Percentiles rank a stretch among this genome's conserved stretches.
Evolutionary conservation across 2,888 invertebrate genomes (phyloP).

Genomic region (Epinotia bilunana): DNA sequence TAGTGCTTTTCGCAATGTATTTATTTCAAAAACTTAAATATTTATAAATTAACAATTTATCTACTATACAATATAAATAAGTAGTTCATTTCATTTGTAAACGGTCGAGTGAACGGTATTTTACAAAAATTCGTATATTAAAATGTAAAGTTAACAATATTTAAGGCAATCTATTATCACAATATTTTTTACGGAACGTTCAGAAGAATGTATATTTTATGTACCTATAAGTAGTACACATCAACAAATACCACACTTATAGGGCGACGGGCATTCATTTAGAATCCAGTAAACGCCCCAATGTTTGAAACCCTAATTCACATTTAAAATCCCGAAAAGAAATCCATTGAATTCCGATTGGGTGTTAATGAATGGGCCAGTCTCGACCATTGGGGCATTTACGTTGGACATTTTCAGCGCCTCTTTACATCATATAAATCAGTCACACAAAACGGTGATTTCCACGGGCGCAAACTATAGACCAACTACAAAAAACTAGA

Average conservation of each 20-base stretch:
- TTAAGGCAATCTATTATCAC: conserved; percentile 79
- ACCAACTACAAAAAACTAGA: not conserved
- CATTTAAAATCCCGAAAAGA: not conserved
- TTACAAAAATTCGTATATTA: conserved; percentile 47
- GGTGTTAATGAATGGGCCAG: not conserved
- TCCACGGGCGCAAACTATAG: not conserved
- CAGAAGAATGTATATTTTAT: conserved; percentile 44
- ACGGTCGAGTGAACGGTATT: conserved; percentile 49
- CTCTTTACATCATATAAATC: not conserved
- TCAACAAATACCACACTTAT: not conserved
- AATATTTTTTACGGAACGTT: conserved; percentile 58
- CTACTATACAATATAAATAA: conserved; percentile 61
- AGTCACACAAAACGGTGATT: not conserved
- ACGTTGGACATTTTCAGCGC: not conserved
- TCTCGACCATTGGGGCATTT: not conserved
- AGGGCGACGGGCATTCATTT: not conserved
- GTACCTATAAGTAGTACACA: conserved; percentile 23
- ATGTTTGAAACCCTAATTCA: not conserved
- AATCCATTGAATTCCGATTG: not conserved
- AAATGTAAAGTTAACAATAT: conserved; percentile 44
- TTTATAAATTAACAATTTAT: conserved; percentile 67
- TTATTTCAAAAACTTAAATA: conserved; percentile 65
- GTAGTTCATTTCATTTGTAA: conserved; percentile 54
- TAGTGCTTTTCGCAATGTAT: conserved; percentile 51
- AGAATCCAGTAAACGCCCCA: not conserved